Conservation (phyloP, 2,888 invertebrate species). For the Empis stercorea region DNA sequence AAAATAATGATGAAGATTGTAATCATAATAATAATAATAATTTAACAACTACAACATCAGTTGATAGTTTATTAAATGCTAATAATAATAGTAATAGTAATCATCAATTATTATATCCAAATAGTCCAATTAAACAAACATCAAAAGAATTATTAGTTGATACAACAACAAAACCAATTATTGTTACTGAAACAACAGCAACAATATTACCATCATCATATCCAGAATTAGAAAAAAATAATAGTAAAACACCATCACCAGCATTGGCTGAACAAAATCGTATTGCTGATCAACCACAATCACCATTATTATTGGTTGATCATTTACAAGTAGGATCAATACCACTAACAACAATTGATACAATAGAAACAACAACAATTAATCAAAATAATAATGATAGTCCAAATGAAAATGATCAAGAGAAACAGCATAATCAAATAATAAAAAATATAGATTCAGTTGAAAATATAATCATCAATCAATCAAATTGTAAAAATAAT, state of each 20-base stretch:
- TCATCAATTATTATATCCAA: neutral
- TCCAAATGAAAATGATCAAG: neutral
- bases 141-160: neutral
- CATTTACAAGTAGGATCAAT: neutral
- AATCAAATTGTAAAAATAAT: neutral
- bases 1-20: constrained; percentile 8
- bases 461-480: too few relatives aligned
- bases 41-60: neutral
- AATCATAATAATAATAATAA: constrained; percentile 13
- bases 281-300: neutral
- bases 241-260: constrained; percentile 19
- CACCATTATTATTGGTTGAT: neutral
- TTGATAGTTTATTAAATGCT: neutral
- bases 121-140: constrained; percentile 5
- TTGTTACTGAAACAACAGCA: constrained; percentile 4
- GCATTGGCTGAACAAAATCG: constrained; percentile 9
- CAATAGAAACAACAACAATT: neutral
- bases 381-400: too few relatives aligned
- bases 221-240: constrained; percentile 16
- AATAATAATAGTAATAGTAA: neutral
- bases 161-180: constrained; percentile 9
- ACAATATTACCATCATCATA: constrained; percentile 11
- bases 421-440: constrained; percentile 2
- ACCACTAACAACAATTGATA: neutral
- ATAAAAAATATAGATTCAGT: neutral